phyloP scores from a whole-genome alignment of 2,888 invertebrate species.

The Epirrhoe tristata region DNA sequence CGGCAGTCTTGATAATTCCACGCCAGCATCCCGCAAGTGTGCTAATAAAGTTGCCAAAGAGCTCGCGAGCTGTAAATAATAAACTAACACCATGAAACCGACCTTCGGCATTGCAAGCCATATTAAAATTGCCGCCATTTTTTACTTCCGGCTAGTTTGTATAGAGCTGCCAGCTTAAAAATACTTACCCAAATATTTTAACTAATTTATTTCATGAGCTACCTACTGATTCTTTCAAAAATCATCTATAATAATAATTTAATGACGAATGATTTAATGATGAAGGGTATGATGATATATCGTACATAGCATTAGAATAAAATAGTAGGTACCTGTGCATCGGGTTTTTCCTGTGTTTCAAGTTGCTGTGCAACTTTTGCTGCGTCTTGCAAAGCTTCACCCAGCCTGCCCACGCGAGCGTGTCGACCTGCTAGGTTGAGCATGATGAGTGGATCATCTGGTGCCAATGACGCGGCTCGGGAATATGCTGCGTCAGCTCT shows the following conservation, averaged over 20 bases:
- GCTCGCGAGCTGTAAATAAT: constrained; percentile 60
- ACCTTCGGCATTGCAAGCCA: background rate
- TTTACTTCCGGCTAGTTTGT: background rate
- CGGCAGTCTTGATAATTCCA: constrained; percentile 48
- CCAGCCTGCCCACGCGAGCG: constrained; percentile 63
- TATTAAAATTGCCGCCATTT: constrained; percentile 16
- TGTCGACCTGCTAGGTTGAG: constrained; percentile 71
- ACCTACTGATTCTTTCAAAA: too few relatives aligned
- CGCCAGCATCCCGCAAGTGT: constrained; percentile 62
- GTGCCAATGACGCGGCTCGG: constrained; percentile 63
- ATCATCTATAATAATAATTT: too few relatives aligned
- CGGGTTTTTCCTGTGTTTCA: constrained; percentile 56
- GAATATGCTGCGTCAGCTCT: constrained; percentile 73
- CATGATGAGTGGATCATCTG: constrained; percentile 66
- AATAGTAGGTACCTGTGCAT: constrained; percentile 61
- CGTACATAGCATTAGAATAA: too few relatives aligned
- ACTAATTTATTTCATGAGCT: background rate
- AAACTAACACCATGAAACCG: constrained; percentile 34
- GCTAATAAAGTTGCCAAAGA: constrained; percentile 60
- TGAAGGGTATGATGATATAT: too few relatives aligned
- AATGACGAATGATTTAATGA: too few relatives aligned
- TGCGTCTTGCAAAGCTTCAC: constrained; percentile 62
- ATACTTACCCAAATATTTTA: constrained; percentile 4
- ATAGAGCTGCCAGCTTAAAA: constrained; percentile 9
- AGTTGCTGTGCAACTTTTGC: constrained; percentile 55